phyloP scores from a whole-genome alignment of 2,797 vertebrate species.

The Acipenser ruthenus region DNA sequence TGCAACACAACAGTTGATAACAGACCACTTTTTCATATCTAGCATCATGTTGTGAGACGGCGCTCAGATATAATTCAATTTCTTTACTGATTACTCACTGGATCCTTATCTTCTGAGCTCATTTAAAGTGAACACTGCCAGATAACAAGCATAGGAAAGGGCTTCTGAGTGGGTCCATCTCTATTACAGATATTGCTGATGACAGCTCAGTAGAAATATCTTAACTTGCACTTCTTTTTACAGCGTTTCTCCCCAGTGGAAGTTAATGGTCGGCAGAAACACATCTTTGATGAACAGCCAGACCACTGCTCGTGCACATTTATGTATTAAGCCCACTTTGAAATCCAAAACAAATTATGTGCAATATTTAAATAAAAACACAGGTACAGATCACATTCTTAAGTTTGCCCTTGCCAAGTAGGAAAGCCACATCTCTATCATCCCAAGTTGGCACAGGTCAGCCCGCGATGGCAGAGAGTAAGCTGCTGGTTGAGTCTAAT shows the following conservation, averaged over 20 bases:
- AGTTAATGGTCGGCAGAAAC: neutral
- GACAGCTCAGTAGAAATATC: neutral
- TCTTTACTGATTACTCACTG: neutral
- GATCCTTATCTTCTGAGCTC: neutral
- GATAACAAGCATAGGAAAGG: neutral
- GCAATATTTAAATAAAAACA: neutral
- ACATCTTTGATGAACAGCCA: neutral
- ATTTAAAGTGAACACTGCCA: neutral
- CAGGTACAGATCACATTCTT: too few relatives aligned
- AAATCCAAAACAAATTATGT: neutral
- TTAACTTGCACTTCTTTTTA: too few relatives aligned
- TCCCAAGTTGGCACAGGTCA: slow-evolving; percentile 43
- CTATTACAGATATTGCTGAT: neutral
- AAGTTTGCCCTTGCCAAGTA: neutral
- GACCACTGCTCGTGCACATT: neutral
- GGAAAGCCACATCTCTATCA: slow-evolving; percentile 33
- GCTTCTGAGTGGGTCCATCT: neutral
- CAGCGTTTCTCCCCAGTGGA: too few relatives aligned
- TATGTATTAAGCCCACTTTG: too few relatives aligned
- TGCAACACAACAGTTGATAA: neutral
- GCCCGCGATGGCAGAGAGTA: slow-evolving; percentile 54
- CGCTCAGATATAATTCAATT: neutral
- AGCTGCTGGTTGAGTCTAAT: slow-evolving; percentile 56
- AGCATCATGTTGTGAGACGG: neutral
- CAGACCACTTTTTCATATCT: neutral